Evolutionary conservation across 1,140 invertebrate genomes (phyloP).

Genomic region (Lerema accius): DNA sequence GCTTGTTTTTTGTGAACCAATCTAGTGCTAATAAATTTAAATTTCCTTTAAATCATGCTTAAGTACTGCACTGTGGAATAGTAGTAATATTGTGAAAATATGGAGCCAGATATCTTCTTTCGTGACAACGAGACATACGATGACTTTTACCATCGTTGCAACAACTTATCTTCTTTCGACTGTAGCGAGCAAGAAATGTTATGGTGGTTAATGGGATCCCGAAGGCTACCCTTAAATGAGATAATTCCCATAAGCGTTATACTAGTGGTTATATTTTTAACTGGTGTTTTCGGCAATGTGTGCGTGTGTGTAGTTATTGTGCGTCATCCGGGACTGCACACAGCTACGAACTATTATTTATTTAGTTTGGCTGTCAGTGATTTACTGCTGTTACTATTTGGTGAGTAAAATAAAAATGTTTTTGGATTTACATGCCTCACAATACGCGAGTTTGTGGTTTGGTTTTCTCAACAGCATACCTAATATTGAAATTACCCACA

Average conservation of each 20-base stretch:
- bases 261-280: conserved; percentile 92
- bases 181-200: conserved; percentile 82
- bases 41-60: not conserved
- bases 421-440: no score
- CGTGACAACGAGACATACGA: conserved; percentile 70
- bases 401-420: no score
- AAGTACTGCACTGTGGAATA: no score
- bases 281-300: conserved; percentile 94
- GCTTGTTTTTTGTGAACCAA: no score
- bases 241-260: conserved; percentile 88
- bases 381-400: conserved; percentile 88
- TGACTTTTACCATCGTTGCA: conserved; percentile 70
- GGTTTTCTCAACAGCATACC: no score
- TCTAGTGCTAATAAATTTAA: not conserved
- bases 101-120: conserved; percentile 59
- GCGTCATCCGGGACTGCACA: conserved; percentile 91
- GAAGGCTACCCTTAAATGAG: conserved; percentile 78
- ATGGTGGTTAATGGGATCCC: conserved; percentile 81
- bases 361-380: conserved; percentile 94
- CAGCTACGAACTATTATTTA: conserved; percentile 96
- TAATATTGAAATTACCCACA: no score
- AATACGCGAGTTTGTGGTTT: no score
- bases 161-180: conserved; percentile 76
- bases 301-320: conserved; percentile 95
- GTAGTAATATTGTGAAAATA: conserved; percentile 37